A percentile compares a stretch with the other conserved stretches of the same genome.
These are phyloP conservation scores for Contarinia nasturtii DNA, from an alignment of 1,140 invertebrate species.

Conservation along the genomic window DNA sequence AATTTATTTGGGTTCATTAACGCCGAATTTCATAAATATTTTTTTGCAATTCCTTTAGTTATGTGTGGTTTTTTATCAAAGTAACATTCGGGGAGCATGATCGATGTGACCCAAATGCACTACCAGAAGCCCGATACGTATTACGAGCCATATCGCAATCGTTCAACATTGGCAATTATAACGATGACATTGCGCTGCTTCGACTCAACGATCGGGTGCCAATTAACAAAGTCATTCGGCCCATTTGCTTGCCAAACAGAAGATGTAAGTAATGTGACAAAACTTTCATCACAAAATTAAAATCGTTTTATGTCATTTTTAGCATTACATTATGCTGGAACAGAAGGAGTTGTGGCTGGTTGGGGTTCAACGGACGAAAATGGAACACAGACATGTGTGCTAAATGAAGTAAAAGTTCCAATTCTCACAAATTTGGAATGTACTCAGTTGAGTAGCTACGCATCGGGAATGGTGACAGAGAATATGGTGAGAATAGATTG, in stretches of 20 bases:
- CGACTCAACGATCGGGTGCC: conserved; percentile 55
- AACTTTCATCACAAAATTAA: too few relatives aligned
- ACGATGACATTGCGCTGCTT: conserved; percentile 67
- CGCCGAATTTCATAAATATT: too few relatives aligned
- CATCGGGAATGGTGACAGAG: conserved; percentile 55
- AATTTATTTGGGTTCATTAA: too few relatives aligned
- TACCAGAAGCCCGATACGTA: conserved; percentile 54
- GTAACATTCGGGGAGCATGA: conserved; percentile 69
- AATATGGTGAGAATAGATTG: conserved; percentile 77
- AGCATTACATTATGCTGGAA: conserved; percentile 47
- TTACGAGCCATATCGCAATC: conserved; percentile 50
- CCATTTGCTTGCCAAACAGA: conserved; percentile 50
- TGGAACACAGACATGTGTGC: conserved; percentile 46
- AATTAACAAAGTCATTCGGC: conserved; percentile 50
- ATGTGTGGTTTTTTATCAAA: conserved; percentile 80
- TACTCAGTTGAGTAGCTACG: conserved; percentile 51
- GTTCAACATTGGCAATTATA: conserved; percentile 63
- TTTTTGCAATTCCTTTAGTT: conserved; percentile 27
- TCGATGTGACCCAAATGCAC: conserved; percentile 42
- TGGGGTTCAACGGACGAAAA: conserved; percentile 71
- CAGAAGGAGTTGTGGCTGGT: conserved; percentile 50
- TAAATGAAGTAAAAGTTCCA: conserved; percentile 66
- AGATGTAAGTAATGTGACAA: too few relatives aligned
- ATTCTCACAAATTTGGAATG: conserved; percentile 61
- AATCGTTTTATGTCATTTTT: conserved; percentile 6